A percentile compares a stretch with the other conserved stretches of the same genome.
phyloP scores from a whole-genome alignment of 53 echinoderm and acorn worm species.

The Actinopyga echinites region DNA sequence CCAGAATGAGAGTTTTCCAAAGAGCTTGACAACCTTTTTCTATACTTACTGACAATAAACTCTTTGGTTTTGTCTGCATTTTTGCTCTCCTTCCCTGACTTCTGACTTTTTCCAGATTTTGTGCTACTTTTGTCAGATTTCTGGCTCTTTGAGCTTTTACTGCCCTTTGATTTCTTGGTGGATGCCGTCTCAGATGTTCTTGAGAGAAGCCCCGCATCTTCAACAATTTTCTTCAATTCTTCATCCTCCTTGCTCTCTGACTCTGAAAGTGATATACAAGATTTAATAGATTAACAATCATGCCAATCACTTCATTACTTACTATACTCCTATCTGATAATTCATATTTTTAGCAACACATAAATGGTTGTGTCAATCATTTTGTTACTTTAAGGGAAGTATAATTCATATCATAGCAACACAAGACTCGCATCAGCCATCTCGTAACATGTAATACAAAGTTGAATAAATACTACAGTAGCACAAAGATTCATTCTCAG shows the following conservation, averaged over 20 bases:
- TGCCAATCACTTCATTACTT: no score
- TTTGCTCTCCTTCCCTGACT: slow-evolving; percentile 38
- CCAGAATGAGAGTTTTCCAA: neutral
- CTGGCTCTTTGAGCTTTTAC: slow-evolving; percentile 63
- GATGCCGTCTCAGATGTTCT: slow-evolving; percentile 1
- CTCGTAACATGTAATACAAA: no score
- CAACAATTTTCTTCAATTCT: slow-evolving; percentile 23
- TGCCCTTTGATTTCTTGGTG: slow-evolving; percentile 53
- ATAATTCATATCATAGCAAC: no score
- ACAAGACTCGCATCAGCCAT: no score
- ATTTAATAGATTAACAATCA: no score
- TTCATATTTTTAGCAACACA: no score
- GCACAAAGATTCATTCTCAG: no score
- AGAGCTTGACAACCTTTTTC: neutral
- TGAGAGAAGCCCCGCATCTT: slow-evolving; percentile 27
- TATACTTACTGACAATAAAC: slow-evolving; percentile 84
- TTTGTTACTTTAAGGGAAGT: no score
- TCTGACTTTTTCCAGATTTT: slow-evolving; percentile 52
- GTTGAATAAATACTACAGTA: no score
- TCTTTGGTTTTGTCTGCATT: slow-evolving; percentile 65
- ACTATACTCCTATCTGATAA: no score
- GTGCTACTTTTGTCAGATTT: slow-evolving; percentile 52
- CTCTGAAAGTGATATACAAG: neutral
- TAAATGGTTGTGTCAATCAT: no score
- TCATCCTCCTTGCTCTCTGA: slow-evolving; percentile 54